These are phyloP conservation scores for Alcedo atthis DNA, from an alignment of 2,797 vertebrate genomes.

Conservation along the genomic window DNA sequence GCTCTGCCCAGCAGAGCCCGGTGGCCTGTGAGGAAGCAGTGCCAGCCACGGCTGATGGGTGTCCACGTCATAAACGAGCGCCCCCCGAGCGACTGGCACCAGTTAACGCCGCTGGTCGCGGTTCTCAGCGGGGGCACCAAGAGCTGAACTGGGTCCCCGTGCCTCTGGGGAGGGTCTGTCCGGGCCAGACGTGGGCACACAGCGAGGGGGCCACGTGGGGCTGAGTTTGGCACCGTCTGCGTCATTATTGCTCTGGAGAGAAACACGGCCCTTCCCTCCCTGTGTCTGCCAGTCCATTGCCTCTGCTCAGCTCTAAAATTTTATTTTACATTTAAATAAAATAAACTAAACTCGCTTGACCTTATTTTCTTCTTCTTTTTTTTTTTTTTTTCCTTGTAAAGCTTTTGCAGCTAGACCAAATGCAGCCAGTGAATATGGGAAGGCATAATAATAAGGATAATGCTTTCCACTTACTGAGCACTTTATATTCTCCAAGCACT, in stretches of 20 bases:
- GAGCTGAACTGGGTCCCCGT: not conserved
- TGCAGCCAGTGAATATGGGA: constrained; percentile 7
- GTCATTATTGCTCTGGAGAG: not conserved
- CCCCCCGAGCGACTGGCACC: not conserved
- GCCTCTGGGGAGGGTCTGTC: not conserved
- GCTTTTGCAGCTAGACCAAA: constrained; percentile 18
- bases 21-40: not conserved
- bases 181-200: not conserved
- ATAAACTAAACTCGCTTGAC: constrained; percentile 13
- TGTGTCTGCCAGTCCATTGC: not conserved
- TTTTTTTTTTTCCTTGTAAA: not conserved
- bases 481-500: constrained; percentile 65
- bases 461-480: constrained; percentile 58
- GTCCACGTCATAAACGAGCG: not conserved
- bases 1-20: accelerated
- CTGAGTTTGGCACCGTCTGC: accelerated
- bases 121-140: not conserved
- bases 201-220: not conserved
- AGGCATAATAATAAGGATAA: constrained; percentile 51
- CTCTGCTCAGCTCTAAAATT: not conserved
- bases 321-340: constrained; percentile 53
- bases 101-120: accelerated
- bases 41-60: not conserved
- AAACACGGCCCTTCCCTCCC: not conserved
- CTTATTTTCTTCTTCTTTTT: constrained; percentile 18